Conservation (phyloP, 2,113 vertebrate species). For the Psettodes erumei region DNA sequence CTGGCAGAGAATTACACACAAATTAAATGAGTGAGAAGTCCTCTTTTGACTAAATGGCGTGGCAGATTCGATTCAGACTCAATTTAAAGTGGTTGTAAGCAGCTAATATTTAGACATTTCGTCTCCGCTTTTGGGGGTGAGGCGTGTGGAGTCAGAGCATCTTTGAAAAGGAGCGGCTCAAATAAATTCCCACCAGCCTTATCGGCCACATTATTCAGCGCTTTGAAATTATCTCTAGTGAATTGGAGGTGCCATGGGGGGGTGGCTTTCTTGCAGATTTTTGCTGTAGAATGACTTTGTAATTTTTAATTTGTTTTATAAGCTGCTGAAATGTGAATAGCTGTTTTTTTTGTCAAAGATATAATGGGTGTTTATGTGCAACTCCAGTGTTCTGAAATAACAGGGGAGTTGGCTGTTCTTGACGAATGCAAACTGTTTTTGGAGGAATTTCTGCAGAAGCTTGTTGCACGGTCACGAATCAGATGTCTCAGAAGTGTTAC, state of each 20-base stretch:
- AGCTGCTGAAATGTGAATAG: neutral
- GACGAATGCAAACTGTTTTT: neutral
- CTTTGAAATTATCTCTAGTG: neutral
- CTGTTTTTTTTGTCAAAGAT: neutral
- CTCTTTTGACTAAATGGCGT: constrained; percentile 19
- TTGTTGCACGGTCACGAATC: neutral
- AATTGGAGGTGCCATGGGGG: neutral
- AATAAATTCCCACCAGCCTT: neutral
- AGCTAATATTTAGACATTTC: constrained; percentile 19
- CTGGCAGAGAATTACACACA: constrained; percentile 14
- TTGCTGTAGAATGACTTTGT: neutral
- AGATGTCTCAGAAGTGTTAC: too few relatives aligned
- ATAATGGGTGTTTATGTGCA: neutral
- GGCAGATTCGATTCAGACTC: constrained; percentile 18
- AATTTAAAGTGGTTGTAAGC: constrained; percentile 21
- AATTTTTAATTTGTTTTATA: constrained; percentile 4
- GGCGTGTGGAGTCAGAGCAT: neutral
- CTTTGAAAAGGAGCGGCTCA: constrained; percentile 13
- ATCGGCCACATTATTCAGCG: neutral
- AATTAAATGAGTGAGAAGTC: constrained; percentile 22
- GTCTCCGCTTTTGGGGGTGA: constrained; percentile 7
- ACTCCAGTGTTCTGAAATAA: too few relatives aligned
- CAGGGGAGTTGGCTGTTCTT: neutral
- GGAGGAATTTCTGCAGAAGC: neutral
- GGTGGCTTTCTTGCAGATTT: neutral